Base-by-base conservation (phyloP, 23 tunicate genomes). In the Aplidium turbinatum region DNA sequence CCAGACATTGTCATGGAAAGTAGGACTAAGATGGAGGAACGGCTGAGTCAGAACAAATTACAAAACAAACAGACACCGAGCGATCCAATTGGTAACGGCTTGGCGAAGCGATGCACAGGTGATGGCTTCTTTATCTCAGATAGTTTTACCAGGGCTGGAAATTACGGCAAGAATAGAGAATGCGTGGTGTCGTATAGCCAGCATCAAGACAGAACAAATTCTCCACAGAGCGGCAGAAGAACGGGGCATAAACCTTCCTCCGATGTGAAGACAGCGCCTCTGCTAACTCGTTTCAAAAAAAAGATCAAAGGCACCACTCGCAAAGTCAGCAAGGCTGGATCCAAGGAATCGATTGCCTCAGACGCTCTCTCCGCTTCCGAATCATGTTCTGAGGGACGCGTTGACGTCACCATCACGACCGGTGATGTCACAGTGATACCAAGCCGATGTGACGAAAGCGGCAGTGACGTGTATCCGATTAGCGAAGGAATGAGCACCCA, bases 251-350 rank as follows among this genome's bases (percentile, higher is more conserved):
- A 48, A 4, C 67, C 67, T 27, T 13, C 7, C 13, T 7, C 67
- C 38, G 38, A 33, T 22, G 7, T 51, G 19, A 70, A 70, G 35
- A 29, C 38, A 7, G 13, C 38, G 16, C 58, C 29, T 2, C 36
- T 70, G 11, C 58, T 70, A 5, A 70, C 7, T 38, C 25, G 23
- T 9, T 70, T 70, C 28, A 70, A 70, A 30, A 70, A 48, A 58
- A 70, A 70, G 58, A 22, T 70, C 3, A 70, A 70, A 48, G 76
- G 47, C 58, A 70, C 76, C 35, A 70, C 47, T 24, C 76, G 76
- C 19, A 70, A 16, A 4, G 58, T 70, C 35, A 3, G 47, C n/a
- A 26, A 30, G 11, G 35, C 76, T 2, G n/a, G 36, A 23, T 47
- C 58, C 9, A 70, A 47, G 29, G 76, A 70, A 13, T 66, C 72